phyloP scores from a whole-genome alignment of 2,113 vertebrate species.

The Corapipo altera region DNA sequence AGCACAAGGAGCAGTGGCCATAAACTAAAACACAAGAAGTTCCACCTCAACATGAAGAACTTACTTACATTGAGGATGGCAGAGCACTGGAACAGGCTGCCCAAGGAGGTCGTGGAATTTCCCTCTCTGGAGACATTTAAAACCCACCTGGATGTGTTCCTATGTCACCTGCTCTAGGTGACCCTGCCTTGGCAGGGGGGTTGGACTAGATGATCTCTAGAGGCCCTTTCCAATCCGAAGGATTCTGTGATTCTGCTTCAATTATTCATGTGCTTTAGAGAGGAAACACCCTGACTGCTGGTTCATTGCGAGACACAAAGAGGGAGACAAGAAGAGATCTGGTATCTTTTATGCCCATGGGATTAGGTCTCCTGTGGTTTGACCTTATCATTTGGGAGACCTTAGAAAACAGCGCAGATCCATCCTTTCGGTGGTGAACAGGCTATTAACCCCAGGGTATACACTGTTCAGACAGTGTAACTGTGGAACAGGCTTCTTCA shows the following conservation, averaged over 20 bases:
- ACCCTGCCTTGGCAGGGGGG: background rate
- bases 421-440: background rate
- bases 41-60: background rate
- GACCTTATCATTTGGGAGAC: no score
- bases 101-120: background rate
- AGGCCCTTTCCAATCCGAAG: background rate
- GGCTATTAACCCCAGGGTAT: accelerated
- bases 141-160: background rate
- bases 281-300: accelerated
- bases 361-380: background rate
- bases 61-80: background rate
- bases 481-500: accelerated
- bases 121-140: no score
- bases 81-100: background rate
- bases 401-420: accelerated
- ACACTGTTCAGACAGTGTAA: accelerated
- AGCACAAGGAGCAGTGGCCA: background rate
- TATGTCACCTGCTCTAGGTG: background rate
- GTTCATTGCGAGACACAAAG: accelerated
- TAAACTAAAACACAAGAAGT: background rate
- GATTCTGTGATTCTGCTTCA: background rate
- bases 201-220: background rate
- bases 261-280: accelerated
- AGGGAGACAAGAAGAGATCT: no score
- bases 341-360: accelerated